Percentiles rank a stretch among this genome's conserved stretches.
phyloP scores from a whole-genome alignment of 2,888 invertebrate species.

The Hemicrepidius hirtus region DNA sequence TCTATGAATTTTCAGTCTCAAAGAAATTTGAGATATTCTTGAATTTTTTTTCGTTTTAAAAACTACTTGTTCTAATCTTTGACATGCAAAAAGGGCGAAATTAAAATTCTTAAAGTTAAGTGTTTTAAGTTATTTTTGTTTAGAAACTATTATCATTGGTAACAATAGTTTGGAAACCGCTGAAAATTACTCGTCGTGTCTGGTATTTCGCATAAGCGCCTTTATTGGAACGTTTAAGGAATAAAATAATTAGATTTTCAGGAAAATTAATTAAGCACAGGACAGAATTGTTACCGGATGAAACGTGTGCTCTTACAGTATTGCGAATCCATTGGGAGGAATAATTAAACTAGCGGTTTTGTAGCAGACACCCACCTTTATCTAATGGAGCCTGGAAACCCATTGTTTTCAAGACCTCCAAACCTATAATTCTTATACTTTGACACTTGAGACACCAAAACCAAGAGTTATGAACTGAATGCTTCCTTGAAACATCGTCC shows the following conservation, averaged over 20 bases:
- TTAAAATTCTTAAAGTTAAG: too few relatives aligned
- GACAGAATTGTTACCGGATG: constrained; percentile 25
- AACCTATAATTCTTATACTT: constrained; percentile 30
- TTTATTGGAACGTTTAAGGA: constrained; percentile 11
- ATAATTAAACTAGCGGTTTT: constrained; percentile 44
- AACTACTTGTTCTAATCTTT: too few relatives aligned
- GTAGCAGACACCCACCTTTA: constrained; percentile 40
- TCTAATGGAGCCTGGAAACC: constrained; percentile 26
- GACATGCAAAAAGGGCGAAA: too few relatives aligned
- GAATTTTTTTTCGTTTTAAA: too few relatives aligned
- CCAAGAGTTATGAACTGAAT: constrained; percentile 30
- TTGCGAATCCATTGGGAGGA: constrained; percentile 41
- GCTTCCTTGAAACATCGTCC: constrained; percentile 28
- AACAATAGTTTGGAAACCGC: background rate
- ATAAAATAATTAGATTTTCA: constrained; percentile 31
- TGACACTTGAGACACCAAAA: constrained; percentile 37
- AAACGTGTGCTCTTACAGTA: constrained; percentile 35
- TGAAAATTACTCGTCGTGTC: background rate
- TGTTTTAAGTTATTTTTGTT: too few relatives aligned
- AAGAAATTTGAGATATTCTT: too few relatives aligned
- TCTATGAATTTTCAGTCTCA: too few relatives aligned
- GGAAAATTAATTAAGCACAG: constrained; percentile 32
- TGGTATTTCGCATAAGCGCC: constrained; percentile 11
- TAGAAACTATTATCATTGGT: too few relatives aligned
- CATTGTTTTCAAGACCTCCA: constrained; percentile 38